Conservation (phyloP, 64 coral and sea anemone genomes). For the Catalaphyllia jardinei region DNA sequence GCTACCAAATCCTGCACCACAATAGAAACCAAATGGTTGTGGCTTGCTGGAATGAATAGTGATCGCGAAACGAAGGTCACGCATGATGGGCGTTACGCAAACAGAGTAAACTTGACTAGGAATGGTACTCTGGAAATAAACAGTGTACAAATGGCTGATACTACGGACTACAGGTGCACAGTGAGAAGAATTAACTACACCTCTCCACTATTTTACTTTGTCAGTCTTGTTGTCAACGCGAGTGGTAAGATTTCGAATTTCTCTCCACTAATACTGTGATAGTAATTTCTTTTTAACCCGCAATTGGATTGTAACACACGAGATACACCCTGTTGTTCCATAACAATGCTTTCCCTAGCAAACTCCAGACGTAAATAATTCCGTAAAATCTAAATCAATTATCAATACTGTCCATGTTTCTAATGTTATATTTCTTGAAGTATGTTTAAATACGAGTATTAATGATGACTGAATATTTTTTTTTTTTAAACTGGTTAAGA, state of each 20-base stretch:
- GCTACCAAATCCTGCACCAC: neutral
- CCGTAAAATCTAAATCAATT: too few relatives aligned
- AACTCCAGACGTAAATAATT: too few relatives aligned
- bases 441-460: too few relatives aligned
- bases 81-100: neutral
- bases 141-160: neutral
- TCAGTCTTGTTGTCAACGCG: neutral
- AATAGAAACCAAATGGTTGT: neutral
- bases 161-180: neutral
- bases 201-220: neutral
- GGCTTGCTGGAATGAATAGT: constrained; percentile 5
- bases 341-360: too few relatives aligned
- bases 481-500: too few relatives aligned
- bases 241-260: neutral
- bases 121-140: neutral
- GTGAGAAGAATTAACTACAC: neutral
- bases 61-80: neutral
- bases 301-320: too few relatives aligned
- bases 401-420: too few relatives aligned
- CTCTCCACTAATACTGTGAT: neutral
- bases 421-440: too few relatives aligned
- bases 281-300: too few relatives aligned
- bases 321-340: too few relatives aligned
- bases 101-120: neutral
- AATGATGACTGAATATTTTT: too few relatives aligned